Percentiles rank a stretch among this genome's conserved stretches.
Conservation (phyloP, 1,140 invertebrate species). For the Pogonomyrmex californicus region DNA sequence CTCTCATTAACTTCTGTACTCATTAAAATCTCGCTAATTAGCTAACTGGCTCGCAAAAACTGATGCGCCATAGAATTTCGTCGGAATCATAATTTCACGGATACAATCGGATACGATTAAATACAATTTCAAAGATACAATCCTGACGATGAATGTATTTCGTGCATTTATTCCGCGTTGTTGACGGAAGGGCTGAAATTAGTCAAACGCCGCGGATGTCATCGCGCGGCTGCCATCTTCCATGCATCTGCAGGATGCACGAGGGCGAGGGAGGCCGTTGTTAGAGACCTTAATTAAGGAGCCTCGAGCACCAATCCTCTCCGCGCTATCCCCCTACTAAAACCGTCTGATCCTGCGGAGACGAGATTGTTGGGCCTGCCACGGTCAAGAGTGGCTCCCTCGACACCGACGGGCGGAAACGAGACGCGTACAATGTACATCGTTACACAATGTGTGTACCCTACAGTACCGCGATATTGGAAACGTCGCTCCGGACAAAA, state of each 20-base stretch:
- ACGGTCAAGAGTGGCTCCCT: slow-evolving; percentile 59
- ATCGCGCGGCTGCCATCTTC: slow-evolving; percentile 28
- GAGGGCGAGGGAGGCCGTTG: slow-evolving; percentile 56
- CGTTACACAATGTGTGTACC: slow-evolving; percentile 31
- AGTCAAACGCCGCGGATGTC: slow-evolving; percentile 49
- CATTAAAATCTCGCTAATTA: slow-evolving; percentile 4
- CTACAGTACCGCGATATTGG: slow-evolving; percentile 60
- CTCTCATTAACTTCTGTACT: neutral
- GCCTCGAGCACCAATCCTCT: slow-evolving; percentile 58
- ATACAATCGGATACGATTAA: neutral
- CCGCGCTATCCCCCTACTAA: neutral
- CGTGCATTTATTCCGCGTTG: slow-evolving; percentile 26
- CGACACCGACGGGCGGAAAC: slow-evolving; percentile 53
- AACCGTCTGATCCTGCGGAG: slow-evolving; percentile 68
- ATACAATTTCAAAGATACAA: neutral
- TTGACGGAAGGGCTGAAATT: slow-evolving; percentile 30
- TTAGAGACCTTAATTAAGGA: slow-evolving; percentile 76
- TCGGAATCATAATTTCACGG: neutral
- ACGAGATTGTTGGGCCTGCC: slow-evolving; percentile 71
- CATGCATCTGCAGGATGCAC: slow-evolving; percentile 27
- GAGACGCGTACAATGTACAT: slow-evolving; percentile 56
- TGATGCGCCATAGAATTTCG: neutral
- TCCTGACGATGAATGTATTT: slow-evolving; percentile 27
- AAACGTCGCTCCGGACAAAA: slow-evolving; percentile 58
- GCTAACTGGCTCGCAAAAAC: neutral